Conservation (phyloP, 2,888 invertebrate species). For the Lymantria dispar region DNA sequence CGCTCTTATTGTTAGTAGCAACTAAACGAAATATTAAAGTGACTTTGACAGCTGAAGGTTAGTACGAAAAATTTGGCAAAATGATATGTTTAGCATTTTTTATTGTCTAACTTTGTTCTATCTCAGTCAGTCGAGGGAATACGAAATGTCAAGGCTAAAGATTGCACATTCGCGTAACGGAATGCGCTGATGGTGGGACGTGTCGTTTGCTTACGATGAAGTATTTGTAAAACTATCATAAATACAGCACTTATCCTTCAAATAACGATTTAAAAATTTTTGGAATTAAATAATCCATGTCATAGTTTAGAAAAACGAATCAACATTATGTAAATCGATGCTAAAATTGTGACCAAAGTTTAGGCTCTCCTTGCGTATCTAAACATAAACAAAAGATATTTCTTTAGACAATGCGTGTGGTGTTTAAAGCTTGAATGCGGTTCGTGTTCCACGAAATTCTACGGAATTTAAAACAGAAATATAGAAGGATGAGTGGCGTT, state of each 20-base stretch:
- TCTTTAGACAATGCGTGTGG: conserved; percentile 44
- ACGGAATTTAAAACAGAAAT: conserved; percentile 39
- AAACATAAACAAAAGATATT: conserved; percentile 48
- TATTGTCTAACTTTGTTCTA: neutral
- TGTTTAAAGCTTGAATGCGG: conserved; percentile 42
- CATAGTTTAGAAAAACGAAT: too few relatives aligned
- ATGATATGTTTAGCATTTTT: neutral
- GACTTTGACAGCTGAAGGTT: neutral
- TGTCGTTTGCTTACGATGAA: conserved; percentile 20
- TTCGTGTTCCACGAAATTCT: conserved; percentile 27
- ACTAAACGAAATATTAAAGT: neutral
- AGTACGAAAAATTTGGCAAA: neutral
- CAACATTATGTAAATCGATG: too few relatives aligned
- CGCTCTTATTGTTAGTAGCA: neutral
- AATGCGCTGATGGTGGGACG: conserved; percentile 21
- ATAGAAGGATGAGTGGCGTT: conserved; percentile 76
- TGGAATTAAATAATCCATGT: neutral
- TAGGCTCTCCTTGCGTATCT: neutral
- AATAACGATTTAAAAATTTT: neutral
- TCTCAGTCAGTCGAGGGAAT: conserved; percentile 3
- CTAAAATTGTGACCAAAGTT: too few relatives aligned
- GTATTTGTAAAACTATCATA: conserved; percentile 14
- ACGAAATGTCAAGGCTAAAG: conserved; percentile 22
- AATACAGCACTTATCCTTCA: neutral
- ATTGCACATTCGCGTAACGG: conserved; percentile 6